phyloP scores from a whole-genome alignment of 2,888 invertebrate species.

The Blera fallax region DNA sequence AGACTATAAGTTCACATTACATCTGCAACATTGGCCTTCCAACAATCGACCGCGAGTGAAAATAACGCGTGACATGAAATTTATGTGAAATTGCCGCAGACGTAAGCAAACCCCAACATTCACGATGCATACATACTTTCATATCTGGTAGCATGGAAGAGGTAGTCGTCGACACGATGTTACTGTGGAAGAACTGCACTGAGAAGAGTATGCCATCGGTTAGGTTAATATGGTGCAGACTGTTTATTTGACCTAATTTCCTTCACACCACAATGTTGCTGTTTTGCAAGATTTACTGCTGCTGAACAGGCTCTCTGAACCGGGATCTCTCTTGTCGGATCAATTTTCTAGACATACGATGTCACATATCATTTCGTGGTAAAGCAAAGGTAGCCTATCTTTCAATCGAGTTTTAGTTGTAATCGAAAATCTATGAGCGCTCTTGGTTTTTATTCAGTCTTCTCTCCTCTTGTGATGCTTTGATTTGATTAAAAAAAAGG shows the following conservation, averaged over 20 bases:
- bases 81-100: slow-evolving; percentile 21
- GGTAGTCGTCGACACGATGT: background rate
- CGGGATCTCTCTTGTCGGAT: slow-evolving; percentile 1
- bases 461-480: background rate
- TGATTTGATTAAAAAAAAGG: background rate
- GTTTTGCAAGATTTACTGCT: background rate
- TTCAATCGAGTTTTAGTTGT: background rate
- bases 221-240: slow-evolving; percentile 1
- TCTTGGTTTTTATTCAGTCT: background rate
- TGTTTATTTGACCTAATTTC: slow-evolving; percentile 28
- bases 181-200: background rate
- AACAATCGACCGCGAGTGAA: slow-evolving; percentile 33
- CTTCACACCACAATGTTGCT: slow-evolving; percentile 6
- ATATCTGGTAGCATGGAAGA: slow-evolving; percentile 1
- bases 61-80: slow-evolving; percentile 32
- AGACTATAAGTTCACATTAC: slow-evolving; percentile 23
- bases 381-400: background rate
- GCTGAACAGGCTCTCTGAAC: background rate
- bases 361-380: background rate
- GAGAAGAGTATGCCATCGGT: background rate
- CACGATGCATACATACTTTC: background rate
- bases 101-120: background rate
- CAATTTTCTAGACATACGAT: background rate
- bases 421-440: background rate
- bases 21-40: slow-evolving; percentile 30